Evolutionary conservation across 2,888 invertebrate species (phyloP), one percentile per base, ranked within the genome.

Genomic region (Alloplasta piceator): DNA sequence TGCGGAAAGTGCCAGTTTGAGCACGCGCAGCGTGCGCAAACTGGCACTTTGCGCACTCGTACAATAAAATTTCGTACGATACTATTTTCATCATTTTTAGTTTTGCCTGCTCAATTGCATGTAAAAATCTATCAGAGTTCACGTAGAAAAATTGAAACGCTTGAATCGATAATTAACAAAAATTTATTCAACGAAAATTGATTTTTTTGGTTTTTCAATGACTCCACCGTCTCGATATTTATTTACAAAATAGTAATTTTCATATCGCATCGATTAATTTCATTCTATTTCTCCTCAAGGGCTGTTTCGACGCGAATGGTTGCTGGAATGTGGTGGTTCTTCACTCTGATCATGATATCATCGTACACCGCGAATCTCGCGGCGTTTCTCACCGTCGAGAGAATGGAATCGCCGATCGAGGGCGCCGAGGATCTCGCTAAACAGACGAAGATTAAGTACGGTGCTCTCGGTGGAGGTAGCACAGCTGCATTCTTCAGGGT

Each of bases 391-490:
- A 98, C 98, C 0, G 97, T 96, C 88, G 97, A 97, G 48, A 94
- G 97, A 46, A 96, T 97, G 96, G 97, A 97, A 80, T 96, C 96
- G 52, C 97, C 98, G 1, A 98, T 99, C 80, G 96, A 96, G 90
- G 96, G 95, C 87, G 98, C 97, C 0, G 98, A 98, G 89, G 98
- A 98, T 92, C 94, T 99, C 78, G 97, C 98, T 0, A 95, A 96
- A 88, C 99, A 99, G 92, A 97, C 95, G n/a, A 97, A 97, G 92
- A 98, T 99, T 85, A 98, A 98, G 92, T 99, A 98, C 92, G 99
- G 99, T 4, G 96, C 96, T n/a, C 93, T 98, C n/a, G 88, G 91
- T 50, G 97, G 96, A 16, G 99, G 99, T 12, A 97, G 98, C 4
- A 99, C 99, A 0, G 95, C 95, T 88, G 95, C 95, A 0, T 99